Conservation (phyloP, 1,140 invertebrate species). For the Calliphora vicina region DNA sequence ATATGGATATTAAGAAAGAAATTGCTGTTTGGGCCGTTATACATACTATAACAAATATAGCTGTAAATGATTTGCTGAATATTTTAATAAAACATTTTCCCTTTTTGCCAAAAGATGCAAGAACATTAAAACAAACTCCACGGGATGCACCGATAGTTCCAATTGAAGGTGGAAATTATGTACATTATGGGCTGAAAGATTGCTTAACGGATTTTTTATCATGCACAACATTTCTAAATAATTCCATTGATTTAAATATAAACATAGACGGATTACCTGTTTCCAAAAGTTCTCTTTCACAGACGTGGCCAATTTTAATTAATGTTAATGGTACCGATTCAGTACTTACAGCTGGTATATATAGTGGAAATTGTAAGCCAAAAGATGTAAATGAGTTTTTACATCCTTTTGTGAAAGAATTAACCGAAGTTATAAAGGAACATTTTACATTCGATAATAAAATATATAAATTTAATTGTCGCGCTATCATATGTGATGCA, state of each 20-base stretch:
- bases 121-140: background rate
- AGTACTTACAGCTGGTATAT: constrained; percentile 19
- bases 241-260: constrained; percentile 6
- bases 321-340: background rate
- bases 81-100: constrained; percentile 24
- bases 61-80: constrained; percentile 17
- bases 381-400: constrained; percentile 18
- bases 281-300: constrained; percentile 14
- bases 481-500: constrained; percentile 28
- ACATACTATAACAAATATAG: background rate
- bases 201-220: background rate
- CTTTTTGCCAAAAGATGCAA: background rate
- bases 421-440: constrained; percentile 4
- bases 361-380: constrained; percentile 5
- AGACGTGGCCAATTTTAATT: constrained; percentile 16
- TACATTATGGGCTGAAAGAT: background rate
- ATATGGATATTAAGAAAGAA: constrained; percentile 17
- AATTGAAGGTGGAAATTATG: constrained; percentile 20
- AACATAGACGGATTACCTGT: constrained; percentile 29
- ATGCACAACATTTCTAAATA: background rate
- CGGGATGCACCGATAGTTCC: constrained; percentile 1
- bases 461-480: constrained; percentile 24
- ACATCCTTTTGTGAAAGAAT: constrained; percentile 10
- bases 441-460: constrained; percentile 9
- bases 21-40: constrained; percentile 13